Evolutionary conservation across 2,113 vertebrate species (phyloP).

Genomic region (Anthoscopus minutus): DNA sequence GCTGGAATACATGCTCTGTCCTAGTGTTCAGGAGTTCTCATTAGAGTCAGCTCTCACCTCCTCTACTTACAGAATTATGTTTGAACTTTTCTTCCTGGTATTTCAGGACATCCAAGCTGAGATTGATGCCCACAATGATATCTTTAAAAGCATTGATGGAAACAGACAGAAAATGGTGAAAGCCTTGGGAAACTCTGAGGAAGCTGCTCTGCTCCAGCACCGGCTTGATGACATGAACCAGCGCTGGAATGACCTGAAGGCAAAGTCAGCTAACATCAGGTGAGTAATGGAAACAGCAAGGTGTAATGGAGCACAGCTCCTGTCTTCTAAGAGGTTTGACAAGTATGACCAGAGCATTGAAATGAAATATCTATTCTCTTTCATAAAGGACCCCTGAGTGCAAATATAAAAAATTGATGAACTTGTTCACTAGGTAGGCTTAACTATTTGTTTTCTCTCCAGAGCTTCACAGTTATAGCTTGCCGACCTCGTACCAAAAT

Average conservation of each 20-base stretch:
- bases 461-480: not conserved
- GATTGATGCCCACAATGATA: constrained; percentile 98
- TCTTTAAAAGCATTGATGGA: constrained; percentile 94
- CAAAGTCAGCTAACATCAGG: constrained; percentile 91
- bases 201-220: constrained; percentile 89
- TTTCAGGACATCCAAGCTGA: constrained; percentile 96
- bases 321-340: not conserved
- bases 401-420: not conserved
- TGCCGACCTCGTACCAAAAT: not conserved
- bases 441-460: not conserved
- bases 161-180: constrained; percentile 96
- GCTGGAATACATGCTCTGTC: not conserved
- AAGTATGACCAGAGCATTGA: not conserved
- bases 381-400: not conserved
- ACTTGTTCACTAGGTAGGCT: not conserved
- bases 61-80: not conserved
- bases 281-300: constrained; percentile 18
- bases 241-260: constrained; percentile 93
- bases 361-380: not conserved
- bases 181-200: constrained; percentile 91
- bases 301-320: not conserved
- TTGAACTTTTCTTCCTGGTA: not conserved
- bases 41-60: not conserved
- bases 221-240: constrained; percentile 98
- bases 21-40: not conserved